phyloP scores from a whole-genome alignment of 2,888 invertebrate species.

The Spilosoma lubricipeda region DNA sequence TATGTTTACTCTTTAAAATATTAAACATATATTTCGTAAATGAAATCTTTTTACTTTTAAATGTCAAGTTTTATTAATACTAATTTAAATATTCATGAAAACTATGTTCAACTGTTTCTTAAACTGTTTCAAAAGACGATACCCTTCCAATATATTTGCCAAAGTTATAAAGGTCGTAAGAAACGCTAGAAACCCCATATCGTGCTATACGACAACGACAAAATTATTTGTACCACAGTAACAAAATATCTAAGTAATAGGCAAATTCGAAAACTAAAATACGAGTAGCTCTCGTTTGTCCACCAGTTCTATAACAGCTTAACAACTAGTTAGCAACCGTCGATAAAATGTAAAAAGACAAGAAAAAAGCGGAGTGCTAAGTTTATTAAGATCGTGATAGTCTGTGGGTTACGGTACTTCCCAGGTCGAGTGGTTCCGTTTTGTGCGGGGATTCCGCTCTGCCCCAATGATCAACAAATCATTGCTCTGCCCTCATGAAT shows the following conservation, averaged over 20 bases:
- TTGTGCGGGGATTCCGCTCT: neutral
- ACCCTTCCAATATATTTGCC: neutral
- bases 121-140: neutral
- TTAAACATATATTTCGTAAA: neutral
- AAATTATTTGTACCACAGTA: neutral
- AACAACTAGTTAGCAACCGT: neutral
- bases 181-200: neutral
- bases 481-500: neutral
- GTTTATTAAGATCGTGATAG: neutral
- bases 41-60: neutral
- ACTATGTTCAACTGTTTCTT: neutral
- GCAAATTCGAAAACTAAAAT: too few species aligned
- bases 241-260: too few species aligned
- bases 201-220: neutral
- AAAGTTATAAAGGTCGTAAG: neutral
- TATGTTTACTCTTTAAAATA: neutral
- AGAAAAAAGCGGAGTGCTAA: neutral
- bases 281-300: too few species aligned
- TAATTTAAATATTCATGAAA: neutral
- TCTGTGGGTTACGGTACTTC: conserved; percentile 1
- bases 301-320: neutral
- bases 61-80: neutral
- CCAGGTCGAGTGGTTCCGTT: neutral
- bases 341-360: neutral
- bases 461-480: neutral